phyloP scores from a whole-genome alignment of 2,113 vertebrate species.

The Caranx ignobilis region DNA sequence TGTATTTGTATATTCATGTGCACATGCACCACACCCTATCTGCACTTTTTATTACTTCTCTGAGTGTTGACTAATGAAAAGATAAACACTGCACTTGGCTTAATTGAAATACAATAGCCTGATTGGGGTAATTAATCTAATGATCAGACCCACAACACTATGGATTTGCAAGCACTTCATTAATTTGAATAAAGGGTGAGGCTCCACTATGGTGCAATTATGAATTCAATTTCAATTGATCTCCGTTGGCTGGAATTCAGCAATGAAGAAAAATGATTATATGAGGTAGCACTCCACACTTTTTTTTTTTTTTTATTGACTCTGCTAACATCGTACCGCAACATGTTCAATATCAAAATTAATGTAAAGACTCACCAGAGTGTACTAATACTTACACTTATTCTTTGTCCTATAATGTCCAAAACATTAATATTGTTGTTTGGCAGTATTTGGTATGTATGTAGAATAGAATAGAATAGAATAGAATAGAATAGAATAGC shows the following conservation, averaged over 20 bases:
- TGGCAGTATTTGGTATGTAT: neutral
- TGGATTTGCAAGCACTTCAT: conserved; percentile 80
- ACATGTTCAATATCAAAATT: conserved; percentile 5
- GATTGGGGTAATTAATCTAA: conserved; percentile 81
- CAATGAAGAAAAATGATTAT: conserved; percentile 35
- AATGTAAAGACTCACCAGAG: neutral
- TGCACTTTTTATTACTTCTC: conserved; percentile 30
- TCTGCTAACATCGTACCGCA: conserved; percentile 9
- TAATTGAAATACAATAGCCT: conserved; percentile 77
- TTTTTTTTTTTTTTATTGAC: conserved; percentile 23
- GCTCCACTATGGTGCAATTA: conserved; percentile 68
- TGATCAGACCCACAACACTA: conserved; percentile 73
- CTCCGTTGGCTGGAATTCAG: conserved; percentile 49
- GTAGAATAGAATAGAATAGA: conserved; percentile 5
- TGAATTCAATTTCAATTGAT: conserved; percentile 81
- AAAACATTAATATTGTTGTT: neutral
- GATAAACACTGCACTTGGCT: conserved; percentile 59
- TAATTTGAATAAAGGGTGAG: conserved; percentile 78
- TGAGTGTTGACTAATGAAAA: conserved; percentile 64
- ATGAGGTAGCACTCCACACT: conserved; percentile 2
- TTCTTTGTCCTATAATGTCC: neutral
- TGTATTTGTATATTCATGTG: neutral
- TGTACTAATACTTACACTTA: neutral
- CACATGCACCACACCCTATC: neutral
- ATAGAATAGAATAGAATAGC: conserved; percentile 8